Base-by-base conservation (phyloP, 2,888 invertebrate species). In the Sinotaia quadrata region DNA sequence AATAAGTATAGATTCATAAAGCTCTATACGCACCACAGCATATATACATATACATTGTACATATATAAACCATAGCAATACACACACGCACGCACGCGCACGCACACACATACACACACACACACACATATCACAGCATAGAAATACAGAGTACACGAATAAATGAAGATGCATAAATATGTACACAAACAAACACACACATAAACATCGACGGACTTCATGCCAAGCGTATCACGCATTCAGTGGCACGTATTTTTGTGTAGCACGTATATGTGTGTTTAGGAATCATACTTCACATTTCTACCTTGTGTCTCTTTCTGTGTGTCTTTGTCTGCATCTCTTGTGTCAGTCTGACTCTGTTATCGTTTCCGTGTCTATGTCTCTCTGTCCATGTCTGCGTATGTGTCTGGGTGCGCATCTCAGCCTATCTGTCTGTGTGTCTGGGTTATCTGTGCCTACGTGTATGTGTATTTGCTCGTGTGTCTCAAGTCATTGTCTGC, bases 381-480 rank as follows among this genome's bases (percentile, higher is more conserved):
- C 18, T 54, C 4, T 52, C n/a, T 52, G 29, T 44, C 12, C 56
- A 29, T 31, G n/a, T 31, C n/a, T 29, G 31, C 36, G 8, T 21
- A 4, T 61, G 41, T 61, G 24, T 61, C 29, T 47, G 33, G 21
- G 57, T 57, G n/a, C n/a, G n/a, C n/a, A n/a, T 15, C 18, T 51
- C 15, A 18, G 51, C 8, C 41, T 41, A 41, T 12, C 41, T 41
- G 41, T 12, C 41, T 8, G 41, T 41, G 41, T 18, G 10, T 12
- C 10, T 12, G 10, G 18, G 10, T 12, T 41, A 10, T 41, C 41
- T 8, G 41, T 18, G 18, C 8, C 8, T 10, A 27, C 7, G 7
- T 7, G 29, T 12, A 10, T 54, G 24, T n/a, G 4, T 7, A 24
- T 54, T 54, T 12, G 10, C 15, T 41, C 15, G 18, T 8, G 41